Evolutionary conservation across 2,888 invertebrate genomes (phyloP), one percentile per base, ranked within the genome.

Genomic region (Nudaria mundana): DNA sequence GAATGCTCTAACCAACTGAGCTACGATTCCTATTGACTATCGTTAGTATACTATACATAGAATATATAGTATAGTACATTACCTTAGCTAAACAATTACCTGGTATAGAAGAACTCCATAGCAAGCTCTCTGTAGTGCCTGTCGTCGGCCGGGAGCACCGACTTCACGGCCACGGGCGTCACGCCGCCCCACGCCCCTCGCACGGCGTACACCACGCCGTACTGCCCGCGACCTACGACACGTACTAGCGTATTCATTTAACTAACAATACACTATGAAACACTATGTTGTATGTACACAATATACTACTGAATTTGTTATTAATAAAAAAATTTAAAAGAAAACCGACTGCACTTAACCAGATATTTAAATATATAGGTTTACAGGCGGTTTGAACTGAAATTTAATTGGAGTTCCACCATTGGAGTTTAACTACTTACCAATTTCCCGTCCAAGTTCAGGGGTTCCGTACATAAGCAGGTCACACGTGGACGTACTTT

Each of bases 31-130:
- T n/a, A n/a, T n/a, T n/a, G n/a, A n/a, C n/a, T n/a, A n/a, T n/a
- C n/a, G n/a, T n/a, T n/a, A n/a, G n/a, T n/a, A n/a, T n/a, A n/a
- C n/a, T n/a, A n/a, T n/a, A n/a, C n/a, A n/a, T n/a, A n/a, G n/a
- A n/a, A n/a, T n/a, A n/a, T n/a, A n/a, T n/a, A n/a, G n/a, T n/a
- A n/a, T n/a, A n/a, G n/a, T n/a, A n/a, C n/a, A n/a, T n/a, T n/a
- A n/a, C n/a, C n/a, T n/a, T n/a, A n/a, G n/a, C 3, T 4, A 10
- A 10, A 5, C 4, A 28, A 6, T 12, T 65, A 94, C 94, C 94
- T 92, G 32, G 96, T 96, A 64, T 96, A 96, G 75, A 95, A 96
- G 88, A 96, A 96, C 80, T 97, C 97, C 93, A 97, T 94, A 1
- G 97, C 96, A 1, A 97, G 84, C 69, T 97, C 97, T 69, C 94